phyloP scores from a whole-genome alignment of 2,797 vertebrate species.

The Ataeniobius toweri region DNA sequence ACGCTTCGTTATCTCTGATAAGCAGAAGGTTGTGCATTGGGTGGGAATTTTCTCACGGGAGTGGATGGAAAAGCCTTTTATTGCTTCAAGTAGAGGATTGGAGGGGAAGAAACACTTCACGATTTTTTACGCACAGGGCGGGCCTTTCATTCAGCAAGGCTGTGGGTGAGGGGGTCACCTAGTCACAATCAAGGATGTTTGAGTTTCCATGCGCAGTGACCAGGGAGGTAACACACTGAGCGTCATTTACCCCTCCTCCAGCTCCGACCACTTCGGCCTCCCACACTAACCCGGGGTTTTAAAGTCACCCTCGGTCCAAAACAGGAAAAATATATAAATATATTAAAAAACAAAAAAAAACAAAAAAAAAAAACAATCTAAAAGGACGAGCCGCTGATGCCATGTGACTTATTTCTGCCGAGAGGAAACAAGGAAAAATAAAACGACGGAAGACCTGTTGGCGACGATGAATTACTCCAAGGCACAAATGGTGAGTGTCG shows the following conservation, averaged over 20 bases:
- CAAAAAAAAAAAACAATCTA: background rate
- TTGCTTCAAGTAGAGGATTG: slow-evolving; percentile 9
- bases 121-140: slow-evolving; percentile 68
- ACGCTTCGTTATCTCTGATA: background rate
- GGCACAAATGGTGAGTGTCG: slow-evolving; percentile 84
- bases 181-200: slow-evolving; percentile 76
- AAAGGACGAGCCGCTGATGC: slow-evolving; percentile 46
- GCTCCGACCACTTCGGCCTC: slow-evolving; percentile 45
- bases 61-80: slow-evolving; percentile 38
- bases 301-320: slow-evolving; percentile 33
- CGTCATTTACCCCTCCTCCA: slow-evolving; percentile 60
- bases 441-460: slow-evolving; percentile 60
- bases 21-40: slow-evolving; percentile 9
- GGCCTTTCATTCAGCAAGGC: slow-evolving; percentile 67
- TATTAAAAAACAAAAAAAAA: background rate
- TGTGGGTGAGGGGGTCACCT: slow-evolving; percentile 65
- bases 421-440: slow-evolving; percentile 35
- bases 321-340: background rate
- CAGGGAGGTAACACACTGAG: slow-evolving; percentile 71
- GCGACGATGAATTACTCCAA: slow-evolving; percentile 83
- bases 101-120: slow-evolving; percentile 33
- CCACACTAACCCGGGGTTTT: slow-evolving; percentile 19
- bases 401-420: slow-evolving; percentile 54
- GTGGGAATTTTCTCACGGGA: slow-evolving; percentile 45
- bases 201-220: slow-evolving; percentile 80